Conservation (phyloP, 2,888 invertebrate species). For the Syrphus vitripennis region DNA sequence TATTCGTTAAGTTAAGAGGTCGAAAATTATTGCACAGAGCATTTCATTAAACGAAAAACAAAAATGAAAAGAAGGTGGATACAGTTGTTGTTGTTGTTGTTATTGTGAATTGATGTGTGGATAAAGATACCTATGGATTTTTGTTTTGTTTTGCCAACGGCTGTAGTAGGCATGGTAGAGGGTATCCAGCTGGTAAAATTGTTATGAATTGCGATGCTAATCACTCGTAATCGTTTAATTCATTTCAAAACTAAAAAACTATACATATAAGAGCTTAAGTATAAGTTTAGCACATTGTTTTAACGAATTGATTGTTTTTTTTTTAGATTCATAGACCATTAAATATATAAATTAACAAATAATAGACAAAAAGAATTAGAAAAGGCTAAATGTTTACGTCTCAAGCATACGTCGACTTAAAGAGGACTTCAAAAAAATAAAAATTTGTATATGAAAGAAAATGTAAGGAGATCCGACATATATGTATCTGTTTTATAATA, state of each 20-base stretch:
- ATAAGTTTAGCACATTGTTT: conserved; percentile 54
- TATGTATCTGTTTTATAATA: no score
- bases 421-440: no score
- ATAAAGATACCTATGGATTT: not conserved
- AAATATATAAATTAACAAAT: no score
- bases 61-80: conserved; percentile 25
- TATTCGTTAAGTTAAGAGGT: conserved; percentile 63
- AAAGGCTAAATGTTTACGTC: no score
- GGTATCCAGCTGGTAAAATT: conserved; percentile 62
- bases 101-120: no score
- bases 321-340: no score
- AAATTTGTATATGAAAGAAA: no score
- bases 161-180: not conserved
- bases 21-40: conserved; percentile 52
- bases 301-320: not conserved
- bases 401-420: no score
- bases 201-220: conserved; percentile 68
- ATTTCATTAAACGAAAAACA: conserved; percentile 32
- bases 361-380: no score
- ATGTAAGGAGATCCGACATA: no score
- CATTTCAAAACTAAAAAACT: not conserved
- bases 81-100: conserved; percentile 3
- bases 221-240: conserved; percentile 67
- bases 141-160: conserved; percentile 9
- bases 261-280: conserved; percentile 65